Evolutionary conservation across 2,113 vertebrate species (phyloP), one percentile per base, ranked within the genome.

Genomic region (Raphicerus campestris): DNA sequence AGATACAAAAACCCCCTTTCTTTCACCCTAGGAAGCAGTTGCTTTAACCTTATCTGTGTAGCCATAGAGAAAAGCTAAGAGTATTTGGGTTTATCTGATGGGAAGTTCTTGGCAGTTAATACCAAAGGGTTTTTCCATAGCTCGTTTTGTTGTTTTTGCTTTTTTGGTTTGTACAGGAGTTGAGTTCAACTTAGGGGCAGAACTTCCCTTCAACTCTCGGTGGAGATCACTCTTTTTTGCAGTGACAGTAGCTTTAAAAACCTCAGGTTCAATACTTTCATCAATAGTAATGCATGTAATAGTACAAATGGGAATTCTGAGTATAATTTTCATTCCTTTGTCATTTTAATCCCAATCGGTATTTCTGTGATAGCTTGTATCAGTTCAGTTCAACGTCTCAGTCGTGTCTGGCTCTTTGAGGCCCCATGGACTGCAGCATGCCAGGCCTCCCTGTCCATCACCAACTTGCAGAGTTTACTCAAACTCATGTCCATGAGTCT

Each of bases 91-190:
- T 88, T 87, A 56, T 77, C 96, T 94, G 47, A 45, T 92, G 85
- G 73, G 85, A 96, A 88, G 78, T 95, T 93, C 70, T 86, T 96
- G 93, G 89, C 73, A 96, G 73, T 49, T 91, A 42, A 73, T 61
- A 53, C 63, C 47, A 63, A 89, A 78, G 94, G 51, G 89, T 89
- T 97, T 97, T 97, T 96, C 96, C 93, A 75, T 15, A 70, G 55
- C 42, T 63, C 3, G 82, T 94, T 73, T 63, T 63, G 42, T 70
- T 77, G 58, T 66, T 86, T n/a, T 70, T 92, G n/a, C 17, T 56
- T 82, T 82, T 93, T 66, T 75, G 39, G 39, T 90, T 70, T 94
- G 32, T 92, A 58, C 32, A 78, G 56, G 58, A 73, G 19, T 70
- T 90, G 82, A 84, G 93, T 97, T 96, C 96, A 94, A 0, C 53